Percentiles rank a stretch among this genome's conserved stretches.
These are phyloP conservation scores for Otolemur crassicaudatus DNA, from an alignment of 2,797 vertebrate species.

Conservation along the genomic window DNA sequence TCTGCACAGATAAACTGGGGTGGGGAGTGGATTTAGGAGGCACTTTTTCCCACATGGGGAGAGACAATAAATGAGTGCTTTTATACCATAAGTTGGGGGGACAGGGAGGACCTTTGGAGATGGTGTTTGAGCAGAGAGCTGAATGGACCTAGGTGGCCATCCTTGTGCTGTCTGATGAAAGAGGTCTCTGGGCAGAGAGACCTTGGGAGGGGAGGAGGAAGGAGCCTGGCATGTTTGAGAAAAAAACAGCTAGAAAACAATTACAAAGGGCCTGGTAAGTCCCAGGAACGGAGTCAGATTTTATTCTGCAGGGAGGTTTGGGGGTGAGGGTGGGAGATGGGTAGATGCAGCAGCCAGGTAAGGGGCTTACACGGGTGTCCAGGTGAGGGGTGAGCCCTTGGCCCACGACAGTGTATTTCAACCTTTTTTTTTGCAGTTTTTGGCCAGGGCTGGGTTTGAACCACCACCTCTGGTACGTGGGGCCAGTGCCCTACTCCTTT, in stretches of 20 bases:
- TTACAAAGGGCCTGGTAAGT: rapidly evolving
- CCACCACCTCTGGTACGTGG: too few species aligned
- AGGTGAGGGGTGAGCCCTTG: neutral
- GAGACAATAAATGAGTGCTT: neutral
- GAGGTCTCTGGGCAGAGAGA: neutral
- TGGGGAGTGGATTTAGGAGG: too few species aligned
- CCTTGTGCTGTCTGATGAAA: neutral
- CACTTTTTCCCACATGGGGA: neutral
- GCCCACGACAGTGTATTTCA: too few species aligned
- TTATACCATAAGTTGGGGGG: rapidly evolving
- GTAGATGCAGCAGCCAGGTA: neutral
- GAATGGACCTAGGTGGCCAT: neutral
- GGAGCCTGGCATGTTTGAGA: neutral
- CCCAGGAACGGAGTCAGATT: neutral
- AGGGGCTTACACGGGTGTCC: neutral
- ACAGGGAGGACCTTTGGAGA: neutral
- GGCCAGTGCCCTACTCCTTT: too few species aligned
- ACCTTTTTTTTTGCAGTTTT: too few species aligned
- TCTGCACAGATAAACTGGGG: neutral
- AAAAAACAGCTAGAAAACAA: neutral
- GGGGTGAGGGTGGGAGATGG: rapidly evolving
- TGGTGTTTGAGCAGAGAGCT: neutral
- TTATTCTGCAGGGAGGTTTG: rapidly evolving
- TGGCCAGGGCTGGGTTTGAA: too few species aligned
- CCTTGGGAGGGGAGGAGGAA: neutral